phyloP scores from a whole-genome alignment of 2,113 vertebrate species.

The Tyrannus savana region DNA sequence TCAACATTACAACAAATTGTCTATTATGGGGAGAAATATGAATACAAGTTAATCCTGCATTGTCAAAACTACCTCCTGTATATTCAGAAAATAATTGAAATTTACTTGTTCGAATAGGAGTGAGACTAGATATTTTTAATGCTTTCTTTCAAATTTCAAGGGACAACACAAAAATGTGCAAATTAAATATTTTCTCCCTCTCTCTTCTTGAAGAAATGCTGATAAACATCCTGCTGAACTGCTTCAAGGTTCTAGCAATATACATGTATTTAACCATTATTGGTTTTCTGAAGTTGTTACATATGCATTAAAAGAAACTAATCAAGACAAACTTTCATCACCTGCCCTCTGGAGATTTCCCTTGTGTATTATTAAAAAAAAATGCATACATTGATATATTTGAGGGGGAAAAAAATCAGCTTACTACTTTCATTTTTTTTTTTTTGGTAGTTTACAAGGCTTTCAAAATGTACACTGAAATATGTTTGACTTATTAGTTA shows the following conservation, averaged over 20 bases:
- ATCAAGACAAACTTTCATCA: background rate
- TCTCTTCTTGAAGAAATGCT: background rate
- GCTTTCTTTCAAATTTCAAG: background rate
- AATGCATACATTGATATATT: background rate
- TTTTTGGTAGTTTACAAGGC: background rate
- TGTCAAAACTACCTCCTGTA: background rate
- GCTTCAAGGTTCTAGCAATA: background rate
- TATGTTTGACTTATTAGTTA: background rate
- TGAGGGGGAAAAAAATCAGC: background rate
- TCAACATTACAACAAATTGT: background rate
- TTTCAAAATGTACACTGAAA: background rate
- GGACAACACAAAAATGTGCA: background rate
- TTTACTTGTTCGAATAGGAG: background rate
- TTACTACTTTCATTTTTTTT: background rate
- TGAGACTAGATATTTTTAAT: background rate
- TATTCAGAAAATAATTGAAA: background rate
- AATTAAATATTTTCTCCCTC: background rate
- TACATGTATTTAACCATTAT: background rate
- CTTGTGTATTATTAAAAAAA: background rate
- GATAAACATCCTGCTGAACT: background rate
- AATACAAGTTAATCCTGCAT: background rate
- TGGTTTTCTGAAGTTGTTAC: background rate
- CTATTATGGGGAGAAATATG: background rate
- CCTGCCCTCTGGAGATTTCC: background rate
- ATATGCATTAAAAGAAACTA: background rate